phyloP scores from a whole-genome alignment of 2,113 vertebrate species.

The Microcebus tavaratra region DNA sequence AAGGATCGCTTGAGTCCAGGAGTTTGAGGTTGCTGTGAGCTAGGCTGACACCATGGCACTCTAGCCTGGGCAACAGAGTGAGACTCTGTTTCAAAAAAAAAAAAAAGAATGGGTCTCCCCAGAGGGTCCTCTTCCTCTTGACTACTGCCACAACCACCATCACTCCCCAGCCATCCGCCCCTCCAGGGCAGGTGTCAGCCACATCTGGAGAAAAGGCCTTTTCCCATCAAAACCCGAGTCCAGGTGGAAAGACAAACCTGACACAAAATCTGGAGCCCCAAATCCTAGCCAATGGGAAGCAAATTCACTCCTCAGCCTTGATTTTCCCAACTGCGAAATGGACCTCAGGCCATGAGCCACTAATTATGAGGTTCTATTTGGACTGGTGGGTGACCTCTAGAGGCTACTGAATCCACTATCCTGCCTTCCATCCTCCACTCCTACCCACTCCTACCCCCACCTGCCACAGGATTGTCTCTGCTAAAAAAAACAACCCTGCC shows the following conservation, averaged over 20 bases:
- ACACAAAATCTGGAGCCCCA: not conserved
- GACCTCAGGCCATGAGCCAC: not conserved
- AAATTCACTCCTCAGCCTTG: not conserved
- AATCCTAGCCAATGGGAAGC: not conserved
- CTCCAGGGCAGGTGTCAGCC: not conserved
- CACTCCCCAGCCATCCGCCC: too few relatives aligned
- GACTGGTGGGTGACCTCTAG: not conserved
- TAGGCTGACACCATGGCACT: too few relatives aligned
- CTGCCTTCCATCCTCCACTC: not conserved
- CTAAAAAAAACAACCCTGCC: not conserved
- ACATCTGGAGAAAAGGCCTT: not conserved
- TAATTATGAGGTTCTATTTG: not conserved
- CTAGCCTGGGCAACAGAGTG: too few relatives aligned
- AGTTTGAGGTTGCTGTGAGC: too few relatives aligned
- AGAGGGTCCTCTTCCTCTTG: not conserved
- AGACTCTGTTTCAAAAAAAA: too few relatives aligned
- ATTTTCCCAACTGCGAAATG: conserved; percentile 23
- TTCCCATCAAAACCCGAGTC: not conserved
- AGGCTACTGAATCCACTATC: not conserved
- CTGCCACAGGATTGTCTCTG: not conserved
- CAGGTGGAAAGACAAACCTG: not conserved
- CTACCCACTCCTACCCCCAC: not conserved
- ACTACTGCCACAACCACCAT: not conserved
- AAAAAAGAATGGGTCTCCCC: not conserved
- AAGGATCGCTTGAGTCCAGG: too few relatives aligned